Evolutionary conservation across 1,140 invertebrate species (phyloP).

Genomic region (Grapholita molesta): DNA sequence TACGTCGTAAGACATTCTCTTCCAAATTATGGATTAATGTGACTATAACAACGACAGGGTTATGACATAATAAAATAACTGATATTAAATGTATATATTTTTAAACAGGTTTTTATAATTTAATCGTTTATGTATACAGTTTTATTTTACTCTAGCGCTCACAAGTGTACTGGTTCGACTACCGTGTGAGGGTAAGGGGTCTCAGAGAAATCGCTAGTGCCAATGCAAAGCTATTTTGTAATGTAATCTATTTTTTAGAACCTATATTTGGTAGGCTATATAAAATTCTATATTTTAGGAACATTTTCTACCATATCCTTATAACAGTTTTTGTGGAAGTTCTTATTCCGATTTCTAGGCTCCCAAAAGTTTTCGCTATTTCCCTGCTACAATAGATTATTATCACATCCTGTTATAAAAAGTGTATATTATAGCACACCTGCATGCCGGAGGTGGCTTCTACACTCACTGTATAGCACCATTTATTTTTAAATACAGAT

Average conservation of each 20-base stretch:
- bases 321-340: too few species aligned
- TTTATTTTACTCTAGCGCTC: constrained; percentile 48
- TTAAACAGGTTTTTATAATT: too few species aligned
- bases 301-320: too few species aligned
- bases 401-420: neutral
- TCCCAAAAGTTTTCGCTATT: neutral
- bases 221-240: neutral
- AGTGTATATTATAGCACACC: neutral
- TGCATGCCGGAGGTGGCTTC: neutral
- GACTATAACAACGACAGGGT: too few species aligned
- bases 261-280: neutral
- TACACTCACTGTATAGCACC: neutral
- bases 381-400: neutral
- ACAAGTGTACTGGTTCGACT: constrained; percentile 61
- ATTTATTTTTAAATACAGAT: neutral
- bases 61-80: too few species aligned
- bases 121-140: too few species aligned
- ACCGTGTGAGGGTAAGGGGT: constrained; percentile 60
- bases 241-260: neutral
- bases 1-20: too few species aligned
- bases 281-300: too few species aligned
- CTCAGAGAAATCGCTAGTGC: neutral
- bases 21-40: too few species aligned
- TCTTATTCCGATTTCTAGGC: too few species aligned
- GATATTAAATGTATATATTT: too few species aligned